Conservation (phyloP, 2,113 vertebrate species). For the Peromyscus polionotus region DNA sequence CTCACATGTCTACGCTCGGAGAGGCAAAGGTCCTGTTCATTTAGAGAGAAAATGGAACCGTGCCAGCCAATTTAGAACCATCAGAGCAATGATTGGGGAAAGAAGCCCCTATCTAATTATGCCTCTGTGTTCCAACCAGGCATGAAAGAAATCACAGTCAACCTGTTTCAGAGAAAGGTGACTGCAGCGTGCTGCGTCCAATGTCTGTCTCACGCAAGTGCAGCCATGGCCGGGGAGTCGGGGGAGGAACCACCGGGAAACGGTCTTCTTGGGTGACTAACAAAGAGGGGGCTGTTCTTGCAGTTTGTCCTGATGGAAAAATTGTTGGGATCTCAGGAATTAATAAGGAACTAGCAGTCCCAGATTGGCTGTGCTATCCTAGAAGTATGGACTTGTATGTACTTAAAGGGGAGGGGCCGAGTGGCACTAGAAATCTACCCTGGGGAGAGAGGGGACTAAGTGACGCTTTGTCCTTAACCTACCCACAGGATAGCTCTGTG, state of each 20-base stretch:
- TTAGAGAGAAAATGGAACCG: conserved; percentile 71
- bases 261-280: conserved; percentile 67
- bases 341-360: conserved; percentile 64
- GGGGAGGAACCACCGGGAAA: conserved; percentile 55
- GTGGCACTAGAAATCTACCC: conserved; percentile 33
- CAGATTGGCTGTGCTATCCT: conserved; percentile 9
- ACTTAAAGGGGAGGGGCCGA: conserved; percentile 73
- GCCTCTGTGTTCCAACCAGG: conserved; percentile 65
- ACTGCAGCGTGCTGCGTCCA: neutral
- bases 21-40: conserved; percentile 60
- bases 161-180: conserved; percentile 57
- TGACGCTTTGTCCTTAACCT: conserved; percentile 60
- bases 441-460: conserved; percentile 15
- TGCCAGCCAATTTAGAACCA: conserved; percentile 62
- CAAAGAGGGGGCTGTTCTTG: conserved; percentile 31
- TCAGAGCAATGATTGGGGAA: conserved; percentile 58
- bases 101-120: conserved; percentile 68
- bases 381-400: conserved; percentile 46
- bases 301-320: conserved; percentile 72
- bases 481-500: neutral
- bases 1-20: conserved; percentile 36
- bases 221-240: conserved; percentile 59
- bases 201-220: neutral
- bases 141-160: conserved; percentile 66
- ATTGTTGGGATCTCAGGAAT: conserved; percentile 66